Base-by-base conservation (phyloP, 1,140 invertebrate genomes). In the Drosophila lacertosa region DNA sequence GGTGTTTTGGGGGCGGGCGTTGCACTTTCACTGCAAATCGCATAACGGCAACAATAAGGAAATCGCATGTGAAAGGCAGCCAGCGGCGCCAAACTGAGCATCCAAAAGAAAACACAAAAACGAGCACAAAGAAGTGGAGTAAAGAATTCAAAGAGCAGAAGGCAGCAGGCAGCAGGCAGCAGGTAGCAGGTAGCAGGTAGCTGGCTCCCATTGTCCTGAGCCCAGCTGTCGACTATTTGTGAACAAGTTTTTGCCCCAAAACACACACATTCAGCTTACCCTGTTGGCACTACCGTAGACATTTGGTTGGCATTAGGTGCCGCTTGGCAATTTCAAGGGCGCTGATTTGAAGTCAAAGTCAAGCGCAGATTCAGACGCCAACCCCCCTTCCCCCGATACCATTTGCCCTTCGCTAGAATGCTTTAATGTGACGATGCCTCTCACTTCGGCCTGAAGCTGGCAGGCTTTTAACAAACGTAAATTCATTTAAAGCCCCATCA, bases 11-110 rank as follows among this genome's bases (percentile, higher is more conserved):
- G 11, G 13, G 1, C 2, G 24, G 26, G 44, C 57, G 44, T 15
- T 72, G 71, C 71, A 69, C 53, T 70, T 58, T 70, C 57, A 37
- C 67, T 54, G 66, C 64, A 86, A 77, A 71, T 84, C 82, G 71
- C 69, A 81, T 81, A 77, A 74, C 50, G 69, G 58, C 69, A 77
- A 81, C 77, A 81, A 77, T 86, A 86, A 86, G 81, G 82, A 88
- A 86, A 88, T 88, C 77, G 77, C 77, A 86, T 81, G 73, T 81
- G 81, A 81, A 62, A 69, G 68, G 63, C 57, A 72, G 63, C 66
- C 47, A 58, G 47, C 62, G n/a, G 40, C 18, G 32, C 16, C 15
- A 15, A 22, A 24, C 18, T 26, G 24, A 22, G 48, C 22, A 40
- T 5, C 10, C 42, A 26, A 51, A 51, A 44, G 22, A 42, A 69